These are phyloP conservation scores for Dynastes hyllus DNA, from an alignment of 2,888 invertebrate genomes.

Conservation along the genomic window DNA sequence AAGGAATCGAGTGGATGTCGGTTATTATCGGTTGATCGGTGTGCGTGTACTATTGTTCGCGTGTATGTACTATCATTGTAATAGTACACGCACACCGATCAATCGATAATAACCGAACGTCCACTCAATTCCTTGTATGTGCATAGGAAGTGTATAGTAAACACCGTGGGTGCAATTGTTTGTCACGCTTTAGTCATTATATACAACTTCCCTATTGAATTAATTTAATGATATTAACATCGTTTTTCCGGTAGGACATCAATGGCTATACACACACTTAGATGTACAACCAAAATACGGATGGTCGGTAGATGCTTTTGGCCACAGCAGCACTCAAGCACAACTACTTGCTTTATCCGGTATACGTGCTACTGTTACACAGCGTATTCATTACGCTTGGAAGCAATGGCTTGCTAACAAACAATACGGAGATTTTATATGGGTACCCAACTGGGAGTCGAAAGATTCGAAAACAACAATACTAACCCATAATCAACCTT, in stretches of 20 bases:
- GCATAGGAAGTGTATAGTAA: too few species aligned
- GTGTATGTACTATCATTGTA: too few species aligned
- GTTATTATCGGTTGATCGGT: too few species aligned
- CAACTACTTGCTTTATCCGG: conserved; percentile 38
- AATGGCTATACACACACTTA: conserved; percentile 37
- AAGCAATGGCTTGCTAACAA: conserved; percentile 42
- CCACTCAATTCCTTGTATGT: too few species aligned
- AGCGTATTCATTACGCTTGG: conserved; percentile 45
- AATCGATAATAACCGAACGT: too few species aligned
- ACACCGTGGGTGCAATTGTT: too few species aligned
- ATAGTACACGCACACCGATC: too few species aligned
- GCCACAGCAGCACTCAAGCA: conserved; percentile 36
- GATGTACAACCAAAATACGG: conserved; percentile 32
- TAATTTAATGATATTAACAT: not conserved
- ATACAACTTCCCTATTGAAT: too few species aligned
- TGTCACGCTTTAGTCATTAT: too few species aligned
- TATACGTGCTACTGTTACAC: conserved; percentile 36
- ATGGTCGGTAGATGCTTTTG: conserved; percentile 42
- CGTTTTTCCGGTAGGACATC: conserved; percentile 25
- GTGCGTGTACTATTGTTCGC: too few species aligned
- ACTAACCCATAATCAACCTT: conserved; percentile 40
- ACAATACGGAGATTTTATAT: conserved; percentile 27
- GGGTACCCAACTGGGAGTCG: conserved; percentile 31
- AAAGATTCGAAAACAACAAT: not conserved
- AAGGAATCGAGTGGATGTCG: too few species aligned